A percentile compares a stretch with the other conserved stretches of the same genome.
Conservation (phyloP, 2,888 invertebrate species). For the Eurois occulta region DNA sequence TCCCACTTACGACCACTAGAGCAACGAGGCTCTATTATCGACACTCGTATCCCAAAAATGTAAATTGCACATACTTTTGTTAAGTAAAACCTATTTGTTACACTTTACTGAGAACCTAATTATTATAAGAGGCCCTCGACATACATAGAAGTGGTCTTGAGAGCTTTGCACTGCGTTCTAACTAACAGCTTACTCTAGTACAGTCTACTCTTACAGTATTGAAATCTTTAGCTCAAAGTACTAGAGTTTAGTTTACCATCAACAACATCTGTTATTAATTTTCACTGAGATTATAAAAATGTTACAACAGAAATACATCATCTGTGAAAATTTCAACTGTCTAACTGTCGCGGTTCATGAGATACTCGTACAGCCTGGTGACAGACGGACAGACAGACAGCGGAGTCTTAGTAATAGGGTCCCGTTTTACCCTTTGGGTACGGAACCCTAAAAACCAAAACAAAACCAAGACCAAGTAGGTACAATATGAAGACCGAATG, state of each 20-base stretch:
- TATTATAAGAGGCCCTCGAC: conserved; percentile 1
- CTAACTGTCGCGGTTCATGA: too few species aligned
- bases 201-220: background rate
- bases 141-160: conserved; percentile 12
- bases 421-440: too few species aligned
- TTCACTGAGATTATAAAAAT: background rate
- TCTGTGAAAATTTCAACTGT: too few species aligned
- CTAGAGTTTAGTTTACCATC: background rate
- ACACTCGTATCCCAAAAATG: background rate
- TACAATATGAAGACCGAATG: background rate
- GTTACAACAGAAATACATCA: too few species aligned
- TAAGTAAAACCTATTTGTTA: conserved; percentile 6
- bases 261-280: background rate
- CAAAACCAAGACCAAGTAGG: too few species aligned
- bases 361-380: too few species aligned
- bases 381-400: too few species aligned
- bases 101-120: conserved; percentile 8
- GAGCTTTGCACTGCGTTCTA: conserved; percentile 7
- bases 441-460: too few species aligned
- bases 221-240: background rate
- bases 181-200: background rate
- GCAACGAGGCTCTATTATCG: background rate
- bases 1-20: background rate
- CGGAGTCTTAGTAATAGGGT: too few species aligned
- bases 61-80: background rate